phyloP scores from a whole-genome alignment of 1,140 invertebrate genomes.

The Chrysomallon squamiferum region DNA sequence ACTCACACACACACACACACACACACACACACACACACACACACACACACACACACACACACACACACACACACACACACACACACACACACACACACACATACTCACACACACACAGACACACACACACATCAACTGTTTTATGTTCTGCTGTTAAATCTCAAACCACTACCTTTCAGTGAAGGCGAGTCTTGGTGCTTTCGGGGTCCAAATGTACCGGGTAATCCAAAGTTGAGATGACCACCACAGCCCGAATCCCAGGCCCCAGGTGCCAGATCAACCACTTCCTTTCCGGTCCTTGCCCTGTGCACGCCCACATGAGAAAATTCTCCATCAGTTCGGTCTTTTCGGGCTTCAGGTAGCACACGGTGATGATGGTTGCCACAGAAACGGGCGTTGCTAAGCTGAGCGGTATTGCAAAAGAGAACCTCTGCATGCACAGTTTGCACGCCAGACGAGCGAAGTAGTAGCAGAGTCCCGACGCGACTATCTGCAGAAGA shows the following conservation, averaged over 20 bases:
- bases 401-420: slow-evolving; percentile 47
- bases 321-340: slow-evolving; percentile 28
- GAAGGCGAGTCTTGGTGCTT: slow-evolving; percentile 93
- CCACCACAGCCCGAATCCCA: slow-evolving; percentile 79
- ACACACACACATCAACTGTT: too few species aligned
- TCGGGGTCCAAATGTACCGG: slow-evolving; percentile 96
- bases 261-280: slow-evolving; percentile 42
- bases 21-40: too few species aligned
- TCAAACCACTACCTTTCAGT: slow-evolving; percentile 91
- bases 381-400: slow-evolving; percentile 46
- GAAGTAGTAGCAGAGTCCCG: slow-evolving; percentile 47
- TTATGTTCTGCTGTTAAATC: too few species aligned
- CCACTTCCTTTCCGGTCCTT: slow-evolving; percentile 25
- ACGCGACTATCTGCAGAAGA: slow-evolving; percentile 36
- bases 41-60: too few species aligned
- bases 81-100: too few species aligned
- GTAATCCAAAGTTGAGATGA: slow-evolving; percentile 95
- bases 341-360: slow-evolving; percentile 19
- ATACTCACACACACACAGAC: too few species aligned
- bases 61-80: too few species aligned
- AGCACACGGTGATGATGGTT: slow-evolving; percentile 32
- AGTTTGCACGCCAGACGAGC: slow-evolving; percentile 52
- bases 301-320: slow-evolving; percentile 31
- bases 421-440: slow-evolving; percentile 55
- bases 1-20: too few species aligned